Percentiles rank a stretch among this genome's conserved stretches.
Conservation (phyloP, 1,140 invertebrate genomes). For the Vanessa atalanta region DNA sequence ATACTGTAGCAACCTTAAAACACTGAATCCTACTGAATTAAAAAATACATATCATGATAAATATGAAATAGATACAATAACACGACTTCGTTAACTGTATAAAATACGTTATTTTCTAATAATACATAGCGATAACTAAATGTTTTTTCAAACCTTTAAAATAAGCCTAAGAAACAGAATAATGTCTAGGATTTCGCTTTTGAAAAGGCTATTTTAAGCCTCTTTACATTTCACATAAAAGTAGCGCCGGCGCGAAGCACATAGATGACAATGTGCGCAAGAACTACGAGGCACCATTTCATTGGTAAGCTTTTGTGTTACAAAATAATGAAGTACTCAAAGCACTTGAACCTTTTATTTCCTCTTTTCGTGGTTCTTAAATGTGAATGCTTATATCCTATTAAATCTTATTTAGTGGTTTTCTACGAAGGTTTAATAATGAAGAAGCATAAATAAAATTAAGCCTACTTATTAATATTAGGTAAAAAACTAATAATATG, state of each 20-base stretch:
- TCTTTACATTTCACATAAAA: conserved; percentile 38
- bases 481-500: too few relatives aligned
- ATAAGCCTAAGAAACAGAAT: background rate
- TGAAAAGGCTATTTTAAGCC: conserved; percentile 22
- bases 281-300: conserved; percentile 48
- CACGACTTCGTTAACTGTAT: background rate
- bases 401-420: conserved; percentile 50
- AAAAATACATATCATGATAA: background rate
- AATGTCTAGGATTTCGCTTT: conserved; percentile 6
- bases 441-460: background rate
- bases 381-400: conserved; percentile 59
- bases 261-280: conserved; percentile 53
- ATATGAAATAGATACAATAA: background rate
- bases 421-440: conserved; percentile 44
- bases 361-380: conserved; percentile 50
- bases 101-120: background rate
- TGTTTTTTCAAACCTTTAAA: background rate
- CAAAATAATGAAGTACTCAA: conserved; percentile 62
- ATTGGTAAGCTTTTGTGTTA: conserved; percentile 56
- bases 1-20: too few relatives aligned
- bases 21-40: too few relatives aligned
- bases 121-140: background rate
- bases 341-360: conserved; percentile 65
- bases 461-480: background rate
- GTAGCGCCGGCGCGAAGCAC: conserved; percentile 71